Evolutionary conservation across 2,888 invertebrate genomes (phyloP), one percentile per base, ranked within the genome.

Genomic region (Cheilosia scutellata): DNA sequence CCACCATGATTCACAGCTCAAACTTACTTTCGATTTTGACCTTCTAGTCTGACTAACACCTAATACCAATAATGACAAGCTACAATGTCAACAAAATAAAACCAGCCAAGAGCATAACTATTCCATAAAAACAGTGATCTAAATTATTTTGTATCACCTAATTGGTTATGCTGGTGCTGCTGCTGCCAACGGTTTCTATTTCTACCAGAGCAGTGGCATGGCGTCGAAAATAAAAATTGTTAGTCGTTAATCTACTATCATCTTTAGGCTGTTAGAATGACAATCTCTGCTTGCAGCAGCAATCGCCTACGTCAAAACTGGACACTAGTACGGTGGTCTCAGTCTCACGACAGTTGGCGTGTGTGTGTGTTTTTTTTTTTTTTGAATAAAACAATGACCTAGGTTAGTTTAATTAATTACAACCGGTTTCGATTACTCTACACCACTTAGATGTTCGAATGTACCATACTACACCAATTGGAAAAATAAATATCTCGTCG

Each of bases 301-400:
- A 40, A 51, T 49, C 25, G 5, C 9, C 25, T 66, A 33, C 44
- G n/a, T 42, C 65, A 29, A 65, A 37, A 55, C 2, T 55, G 37
- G 25, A 5, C 65, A 31, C 31, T 42, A 47, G 16, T 13, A 20
- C 29, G 29, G 49, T 42, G 55, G 57, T 33, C 33, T 51, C 29
- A 25, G 57, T 33, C 33, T 51, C 29, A 25, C 27, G 51, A 29
- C 27, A 13, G 27, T 27, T 29, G 13, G 7, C 11, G 27, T 5
- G 40, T 16, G 62, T 71, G 72, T 62, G 47, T 20, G 20, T 20
- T 20, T 20, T 20, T 20, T 20, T 20, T 66, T 71, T 20, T 20
- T 71, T 62, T 44, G 77, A 71, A 77, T 77, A 53, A 77, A 47
- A 82, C 74, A 74, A 76, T 83, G 72, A 83, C 72, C 66, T 60